Evolutionary conservation across 2,888 invertebrate genomes (phyloP).

Genomic region (Stictocephala bisonia): DNA sequence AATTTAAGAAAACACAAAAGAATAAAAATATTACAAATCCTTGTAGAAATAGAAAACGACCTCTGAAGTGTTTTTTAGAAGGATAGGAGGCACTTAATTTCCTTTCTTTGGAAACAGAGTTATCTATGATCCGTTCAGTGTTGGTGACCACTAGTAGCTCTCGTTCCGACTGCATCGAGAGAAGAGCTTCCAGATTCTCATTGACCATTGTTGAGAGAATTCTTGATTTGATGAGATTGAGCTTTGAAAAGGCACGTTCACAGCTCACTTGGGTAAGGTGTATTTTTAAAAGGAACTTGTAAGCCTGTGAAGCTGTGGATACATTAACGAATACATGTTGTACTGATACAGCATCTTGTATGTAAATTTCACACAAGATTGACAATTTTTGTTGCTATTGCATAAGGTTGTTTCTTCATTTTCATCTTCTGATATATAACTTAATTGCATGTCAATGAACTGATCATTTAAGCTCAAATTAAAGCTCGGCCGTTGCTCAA

Average conservation of each 20-base stretch:
- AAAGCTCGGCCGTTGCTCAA: neutral
- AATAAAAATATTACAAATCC: no score
- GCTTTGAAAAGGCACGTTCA: neutral
- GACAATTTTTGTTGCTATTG: neutral
- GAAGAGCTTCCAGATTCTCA: conserved; percentile 16
- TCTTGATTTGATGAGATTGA: conserved; percentile 12
- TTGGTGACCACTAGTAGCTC: no score
- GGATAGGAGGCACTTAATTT: no score
- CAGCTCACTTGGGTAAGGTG: neutral
- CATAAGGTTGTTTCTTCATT: neutral
- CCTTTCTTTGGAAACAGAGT: no score
- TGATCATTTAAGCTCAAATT: conserved; percentile 1
- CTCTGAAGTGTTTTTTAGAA: no score
- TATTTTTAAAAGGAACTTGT: conserved; percentile 5
- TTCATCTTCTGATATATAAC: neutral
- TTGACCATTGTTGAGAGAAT: conserved; percentile 5
- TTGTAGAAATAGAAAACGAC: no score
- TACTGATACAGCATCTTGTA: conserved; percentile 6
- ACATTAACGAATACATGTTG: conserved; percentile 25
- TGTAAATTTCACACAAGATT: conserved; percentile 2
- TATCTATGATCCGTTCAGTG: no score
- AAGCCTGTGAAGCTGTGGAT: neutral
- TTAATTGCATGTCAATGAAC: conserved; percentile 12
- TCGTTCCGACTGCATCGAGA: conserved; percentile 9
- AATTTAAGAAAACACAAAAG: no score